These are phyloP conservation scores for Bolborhynchus lineola DNA, from an alignment of 2,113 vertebrate genomes.

Conservation along the genomic window DNA sequence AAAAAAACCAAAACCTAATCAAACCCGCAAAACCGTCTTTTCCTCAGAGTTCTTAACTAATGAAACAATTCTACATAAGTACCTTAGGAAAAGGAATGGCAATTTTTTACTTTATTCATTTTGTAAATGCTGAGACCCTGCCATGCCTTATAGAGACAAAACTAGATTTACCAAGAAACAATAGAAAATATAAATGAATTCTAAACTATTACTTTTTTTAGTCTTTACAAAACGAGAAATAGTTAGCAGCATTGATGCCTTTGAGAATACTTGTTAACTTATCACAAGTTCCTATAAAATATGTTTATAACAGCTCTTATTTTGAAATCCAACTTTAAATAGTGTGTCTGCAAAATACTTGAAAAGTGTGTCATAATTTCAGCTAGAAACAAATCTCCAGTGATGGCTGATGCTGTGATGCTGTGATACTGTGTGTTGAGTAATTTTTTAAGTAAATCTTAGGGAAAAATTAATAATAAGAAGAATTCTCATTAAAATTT, in stretches of 20 bases:
- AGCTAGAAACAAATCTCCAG: background rate
- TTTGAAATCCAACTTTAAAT: background rate
- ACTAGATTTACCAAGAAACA: background rate
- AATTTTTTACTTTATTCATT: background rate
- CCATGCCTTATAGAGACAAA: background rate
- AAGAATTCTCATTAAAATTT: background rate
- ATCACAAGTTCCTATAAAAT: background rate
- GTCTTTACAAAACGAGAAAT: background rate
- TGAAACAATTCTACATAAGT: background rate
- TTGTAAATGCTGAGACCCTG: background rate
- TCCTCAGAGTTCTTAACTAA: background rate
- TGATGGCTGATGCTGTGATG: background rate
- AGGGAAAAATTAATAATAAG: background rate
- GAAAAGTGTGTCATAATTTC: background rate
- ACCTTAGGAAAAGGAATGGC: background rate
- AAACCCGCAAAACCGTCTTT: background rate
- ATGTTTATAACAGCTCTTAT: background rate
- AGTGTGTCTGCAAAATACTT: background rate
- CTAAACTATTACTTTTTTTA: background rate
- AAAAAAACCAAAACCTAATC: background rate
- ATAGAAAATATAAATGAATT: background rate
- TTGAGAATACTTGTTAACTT: background rate
- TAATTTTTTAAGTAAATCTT: background rate
- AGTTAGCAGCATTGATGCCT: background rate
- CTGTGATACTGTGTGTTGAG: background rate